These are phyloP conservation scores for Bubo blakistoni DNA, from an alignment of 2,113 vertebrate genomes.

Conservation along the genomic window DNA sequence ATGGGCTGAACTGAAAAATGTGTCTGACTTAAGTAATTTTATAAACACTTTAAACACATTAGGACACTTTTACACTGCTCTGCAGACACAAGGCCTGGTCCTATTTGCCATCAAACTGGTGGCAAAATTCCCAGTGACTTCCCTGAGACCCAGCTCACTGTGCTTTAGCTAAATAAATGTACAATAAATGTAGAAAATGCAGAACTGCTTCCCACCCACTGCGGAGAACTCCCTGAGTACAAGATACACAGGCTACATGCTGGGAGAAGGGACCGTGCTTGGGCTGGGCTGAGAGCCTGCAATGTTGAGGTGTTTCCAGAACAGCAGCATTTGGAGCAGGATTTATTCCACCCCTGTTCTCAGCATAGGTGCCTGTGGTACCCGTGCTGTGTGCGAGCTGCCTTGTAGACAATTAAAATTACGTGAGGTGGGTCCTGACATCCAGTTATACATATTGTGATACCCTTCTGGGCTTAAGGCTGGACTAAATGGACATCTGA, in stretches of 20 bases:
- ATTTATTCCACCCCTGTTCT: neutral
- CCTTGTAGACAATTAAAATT: neutral
- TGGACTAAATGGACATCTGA: neutral
- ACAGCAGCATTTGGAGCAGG: neutral
- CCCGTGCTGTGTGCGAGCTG: rapidly evolving
- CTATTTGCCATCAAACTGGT: neutral
- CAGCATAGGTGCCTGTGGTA: rapidly evolving
- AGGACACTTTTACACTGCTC: neutral
- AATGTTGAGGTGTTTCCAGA: rapidly evolving
- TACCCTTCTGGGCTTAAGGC: neutral
- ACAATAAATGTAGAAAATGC: neutral
- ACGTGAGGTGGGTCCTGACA: neutral
- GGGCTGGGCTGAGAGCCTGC: neutral
- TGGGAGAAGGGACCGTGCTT: rapidly evolving
- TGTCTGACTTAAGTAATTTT: neutral
- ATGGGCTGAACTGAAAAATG: constrained; percentile 14
- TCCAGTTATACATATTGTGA: rapidly evolving
- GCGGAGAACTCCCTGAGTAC: neutral
- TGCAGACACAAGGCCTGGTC: neutral
- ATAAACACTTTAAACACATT: neutral
- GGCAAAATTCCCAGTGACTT: constrained; percentile 35
- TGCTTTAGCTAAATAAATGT: neutral
- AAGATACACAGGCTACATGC: rapidly evolving
- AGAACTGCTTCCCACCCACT: neutral
- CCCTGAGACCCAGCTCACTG: neutral